Evolutionary conservation across 2,888 invertebrate genomes (phyloP), one percentile per base, ranked within the genome.

Genomic region (Plutella xylostella): DNA sequence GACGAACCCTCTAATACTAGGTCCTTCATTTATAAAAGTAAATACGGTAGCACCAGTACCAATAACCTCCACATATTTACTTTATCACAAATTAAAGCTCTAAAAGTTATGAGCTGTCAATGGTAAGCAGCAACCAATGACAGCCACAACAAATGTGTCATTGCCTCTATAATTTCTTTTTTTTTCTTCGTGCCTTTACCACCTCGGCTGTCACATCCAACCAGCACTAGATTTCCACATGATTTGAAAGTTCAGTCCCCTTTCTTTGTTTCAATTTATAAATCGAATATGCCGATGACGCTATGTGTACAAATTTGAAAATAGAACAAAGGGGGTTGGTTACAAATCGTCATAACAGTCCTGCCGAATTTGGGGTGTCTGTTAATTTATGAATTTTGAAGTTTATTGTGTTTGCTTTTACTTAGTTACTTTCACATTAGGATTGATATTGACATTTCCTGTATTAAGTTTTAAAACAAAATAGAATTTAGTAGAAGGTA

Each of bases 201-300:
- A 58, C 69, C 70, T 74, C 74, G n/a, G 71, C 73, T 73, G 80
- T 77, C 77, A 58, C 71, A 7, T 67, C 68, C n/a, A 7, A 9
- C 31, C 12, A n/a, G 20, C 20, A 42, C 6, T 38, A 38, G 21
- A 38, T 42, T 42, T 42, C 42, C 31, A 42, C 42, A 42, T 73
- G 74, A 79, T 78, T 78, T 77, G 72, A 68, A 68, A 73, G 80
- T 80, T 79, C 80, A 57, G 56, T 78, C 79, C 76, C 75, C 80
- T 82, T 79, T 79, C 82, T 83, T 83, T 83, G 82, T 83, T 76
- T 71, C 60, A 21, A 43, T 30, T n/a, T n/a, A n/a, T n/a, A n/a
- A 55, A 56, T 58, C 57, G 51, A 53, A 57, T 56, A 55, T 55
- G 52, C 45, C 45, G 51, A 51, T 60, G 61, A 61, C 54, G 61